These are phyloP conservation scores for Geotrupes spiniger DNA, from an alignment of 2,888 invertebrate species.

Conservation along the genomic window DNA sequence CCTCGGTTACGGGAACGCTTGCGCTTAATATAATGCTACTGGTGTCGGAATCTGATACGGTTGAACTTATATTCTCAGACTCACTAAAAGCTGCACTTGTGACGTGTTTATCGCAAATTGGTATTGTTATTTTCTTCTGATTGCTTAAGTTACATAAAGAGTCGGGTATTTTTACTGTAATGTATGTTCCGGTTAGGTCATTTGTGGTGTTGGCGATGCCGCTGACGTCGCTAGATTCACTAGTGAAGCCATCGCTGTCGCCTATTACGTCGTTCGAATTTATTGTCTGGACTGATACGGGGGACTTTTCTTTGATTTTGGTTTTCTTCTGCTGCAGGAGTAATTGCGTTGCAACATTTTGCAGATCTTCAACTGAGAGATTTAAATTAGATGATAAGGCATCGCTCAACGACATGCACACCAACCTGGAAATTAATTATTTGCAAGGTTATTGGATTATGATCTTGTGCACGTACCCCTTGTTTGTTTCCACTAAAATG, in stretches of 20 bases:
- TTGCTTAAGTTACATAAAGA: constrained; percentile 9
- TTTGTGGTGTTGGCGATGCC: constrained; percentile 29
- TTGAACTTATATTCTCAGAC: constrained; percentile 24
- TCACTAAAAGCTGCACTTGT: constrained; percentile 9
- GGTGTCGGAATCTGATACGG: constrained; percentile 34
- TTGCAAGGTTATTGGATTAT: constrained; percentile 9
- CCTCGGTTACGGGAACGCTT: constrained; percentile 8
- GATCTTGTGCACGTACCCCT: constrained; percentile 42
- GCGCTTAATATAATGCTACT: constrained; percentile 26
- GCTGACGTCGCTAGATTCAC: constrained; percentile 44
- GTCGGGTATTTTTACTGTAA: constrained; percentile 20
- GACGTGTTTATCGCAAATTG: neutral
- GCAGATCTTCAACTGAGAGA: constrained; percentile 50
- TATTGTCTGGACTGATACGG: constrained; percentile 24
- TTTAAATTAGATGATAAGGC: constrained; percentile 50
- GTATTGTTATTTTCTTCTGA: constrained; percentile 6
- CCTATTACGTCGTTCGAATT: constrained; percentile 29
- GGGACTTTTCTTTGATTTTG: constrained; percentile 17
- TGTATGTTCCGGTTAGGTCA: constrained; percentile 1
- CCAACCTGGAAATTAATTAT: constrained; percentile 41
- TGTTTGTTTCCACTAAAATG: constrained; percentile 50
- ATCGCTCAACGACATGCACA: constrained; percentile 52
- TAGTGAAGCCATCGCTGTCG: constrained; percentile 48
- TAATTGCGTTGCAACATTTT: constrained; percentile 49
- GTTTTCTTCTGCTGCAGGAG: constrained; percentile 44